phyloP scores from a whole-genome alignment of 2,113 vertebrate species.

The Poecile atricapillus region DNA sequence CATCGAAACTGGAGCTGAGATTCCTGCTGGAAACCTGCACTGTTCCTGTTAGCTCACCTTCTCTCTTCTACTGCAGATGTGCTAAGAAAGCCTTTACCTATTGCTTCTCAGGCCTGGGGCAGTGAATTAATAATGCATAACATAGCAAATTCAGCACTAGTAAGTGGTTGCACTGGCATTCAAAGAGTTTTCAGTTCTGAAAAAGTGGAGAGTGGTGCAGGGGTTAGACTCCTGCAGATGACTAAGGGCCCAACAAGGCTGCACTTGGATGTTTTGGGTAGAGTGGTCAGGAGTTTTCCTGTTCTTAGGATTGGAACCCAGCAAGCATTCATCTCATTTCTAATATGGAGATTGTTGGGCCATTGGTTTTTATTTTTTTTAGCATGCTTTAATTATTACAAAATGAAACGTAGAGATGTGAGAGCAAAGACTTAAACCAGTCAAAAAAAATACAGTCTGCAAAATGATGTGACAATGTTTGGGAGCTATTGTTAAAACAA shows the following conservation, averaged over 20 bases:
- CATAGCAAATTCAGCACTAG: background rate
- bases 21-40: background rate
- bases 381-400: background rate
- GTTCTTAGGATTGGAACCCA: background rate
- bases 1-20: background rate
- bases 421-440: background rate
- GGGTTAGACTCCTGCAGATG: background rate
- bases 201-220: background rate
- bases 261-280: background rate
- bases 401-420: background rate
- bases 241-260: background rate
- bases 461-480: background rate
- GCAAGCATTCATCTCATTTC: accelerated
- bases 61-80: background rate
- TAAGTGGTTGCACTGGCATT: background rate
- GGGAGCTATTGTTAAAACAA: background rate
- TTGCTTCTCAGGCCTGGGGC: background rate
- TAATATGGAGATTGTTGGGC: background rate
- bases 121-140: background rate
- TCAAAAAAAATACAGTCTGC: background rate
- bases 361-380: background rate
- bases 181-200: background rate
- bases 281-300: background rate
- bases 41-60: background rate
- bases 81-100: background rate